These are phyloP conservation scores for Cyprinodon variegatus DNA, from an alignment of 2,113 vertebrate species.

Conservation along the genomic window DNA sequence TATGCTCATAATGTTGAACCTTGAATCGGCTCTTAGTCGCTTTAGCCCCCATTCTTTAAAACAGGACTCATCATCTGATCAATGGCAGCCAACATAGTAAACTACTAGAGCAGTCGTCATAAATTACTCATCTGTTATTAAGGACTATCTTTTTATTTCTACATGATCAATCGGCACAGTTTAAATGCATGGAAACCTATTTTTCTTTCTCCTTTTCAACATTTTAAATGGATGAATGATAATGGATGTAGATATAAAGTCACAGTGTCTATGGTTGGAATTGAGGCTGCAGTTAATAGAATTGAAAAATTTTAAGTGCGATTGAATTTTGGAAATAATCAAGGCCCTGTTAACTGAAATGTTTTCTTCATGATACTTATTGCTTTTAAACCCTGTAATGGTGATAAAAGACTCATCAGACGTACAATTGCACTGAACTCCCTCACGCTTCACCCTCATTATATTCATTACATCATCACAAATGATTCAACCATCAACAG, in stretches of 20 bases:
- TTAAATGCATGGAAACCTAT: background rate
- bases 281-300: background rate
- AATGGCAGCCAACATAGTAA: background rate
- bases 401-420: background rate
- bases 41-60: background rate
- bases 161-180: background rate
- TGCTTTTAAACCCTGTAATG: background rate
- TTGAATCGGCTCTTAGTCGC: background rate
- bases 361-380: background rate
- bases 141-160: conserved; percentile 12
- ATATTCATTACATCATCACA: background rate
- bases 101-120: background rate
- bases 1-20: conserved; percentile 4
- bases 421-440: background rate
- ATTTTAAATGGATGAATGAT: background rate
- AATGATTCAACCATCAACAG: background rate
- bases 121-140: background rate
- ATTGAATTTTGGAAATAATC: background rate
- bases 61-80: background rate
- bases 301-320: background rate
- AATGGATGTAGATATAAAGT: background rate
- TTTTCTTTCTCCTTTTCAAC: background rate
- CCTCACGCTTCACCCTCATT: background rate
- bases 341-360: background rate
- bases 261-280: background rate